Base-by-base conservation (phyloP, 2,888 invertebrate genomes). In the Pherbina coryleti region DNA sequence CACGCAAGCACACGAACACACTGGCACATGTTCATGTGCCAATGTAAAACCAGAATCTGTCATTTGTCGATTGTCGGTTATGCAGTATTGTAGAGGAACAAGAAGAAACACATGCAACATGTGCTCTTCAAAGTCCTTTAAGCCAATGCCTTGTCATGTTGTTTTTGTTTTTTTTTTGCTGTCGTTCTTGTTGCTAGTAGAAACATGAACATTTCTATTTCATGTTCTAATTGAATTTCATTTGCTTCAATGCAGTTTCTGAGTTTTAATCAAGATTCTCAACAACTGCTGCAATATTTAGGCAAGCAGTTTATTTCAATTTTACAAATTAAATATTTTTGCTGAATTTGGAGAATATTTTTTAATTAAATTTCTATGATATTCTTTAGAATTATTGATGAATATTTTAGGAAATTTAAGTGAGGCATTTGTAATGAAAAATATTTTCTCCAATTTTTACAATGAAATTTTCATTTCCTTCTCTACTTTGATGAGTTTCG, bases 151-250 rank as follows among this genome's bases (percentile, higher is more conserved):
- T 44, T 14, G 44, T 44, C 2, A 11, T 44, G 11, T 44, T 44
- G 55, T 55, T 22, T 1, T 22, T 22, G 19, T 55, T 55, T n/a
- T n/a, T 19, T 66, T 66, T 9, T 66, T 31, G 31, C 31, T 34
- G 66, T 37, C 19, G 66, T 17, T 14, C 28, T 34, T n/a, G 60
- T 28, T 14, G 60, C 25, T 19, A 28, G 5, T 60, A 28, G 28
- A 57, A 57, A 57, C 64, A 37, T 67, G 49, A 44, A 49, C 3
- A 67, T 49, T 37, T n/a, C 60, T 4, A 57, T 37, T 72, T 72
- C 19, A 71, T 25, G 22, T 44, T 9, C 73, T 73, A 73, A 73
- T 73, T 73, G 73, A 73, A 60, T 73, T 73, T n/a, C 8, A 71
- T 28, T 60, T 25, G 25, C 7, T 69, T 70, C 49, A 28, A n/a